Base-by-base conservation (phyloP, 2,113 vertebrate species). In the Callopanchax toddi region DNA sequence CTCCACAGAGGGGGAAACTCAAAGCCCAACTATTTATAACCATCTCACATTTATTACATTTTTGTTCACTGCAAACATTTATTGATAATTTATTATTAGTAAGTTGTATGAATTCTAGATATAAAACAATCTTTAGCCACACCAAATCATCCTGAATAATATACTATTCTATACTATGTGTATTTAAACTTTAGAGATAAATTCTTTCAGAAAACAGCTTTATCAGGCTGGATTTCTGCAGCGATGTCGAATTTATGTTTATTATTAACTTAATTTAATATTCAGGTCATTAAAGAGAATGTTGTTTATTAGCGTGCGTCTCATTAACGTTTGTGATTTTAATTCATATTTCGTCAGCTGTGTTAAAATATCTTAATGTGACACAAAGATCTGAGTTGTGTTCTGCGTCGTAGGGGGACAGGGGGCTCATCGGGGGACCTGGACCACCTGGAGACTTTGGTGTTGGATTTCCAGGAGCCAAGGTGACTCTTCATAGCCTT, bases 381-480 rank as follows among this genome's bases (percentile, higher is more conserved):
- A n/a, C n/a, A n/a, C n/a, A n/a, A n/a, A n/a, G n/a, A 52, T n/a
- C 59, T 12, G 52, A 48, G 2, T 48, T 7, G 56, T 44, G 52
- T 11, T 45, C 39, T 22, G 29, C 6, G 6, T 44, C 29, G 34
- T 69, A 92, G 91, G 91, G 91, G 22, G 89, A 92, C 60, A 84
- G 91, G 77, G 95, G 95, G 20, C 80, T 73, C 42, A 56, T 48
- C 37, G 95, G 95, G 40, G 84, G 86, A 32, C 68, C 89, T 63
- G 95, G 96, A 69, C 92, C 90, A 57, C 74, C 84, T 9, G 95
- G 95, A 64, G 78, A 81, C 6, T 65, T 85, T 25, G 94, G 93
- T 1, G 66, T 94, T 54, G 95, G 95, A 77, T 89, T 94, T n/a
- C 94, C 94, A 71, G 96, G 95, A 54, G 70, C 91, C 48, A 96